A percentile compares a stretch with the other conserved stretches of the same genome.
These are phyloP conservation scores for Ara ararauna DNA, from an alignment of 2,797 vertebrate genomes.

Conservation along the genomic window DNA sequence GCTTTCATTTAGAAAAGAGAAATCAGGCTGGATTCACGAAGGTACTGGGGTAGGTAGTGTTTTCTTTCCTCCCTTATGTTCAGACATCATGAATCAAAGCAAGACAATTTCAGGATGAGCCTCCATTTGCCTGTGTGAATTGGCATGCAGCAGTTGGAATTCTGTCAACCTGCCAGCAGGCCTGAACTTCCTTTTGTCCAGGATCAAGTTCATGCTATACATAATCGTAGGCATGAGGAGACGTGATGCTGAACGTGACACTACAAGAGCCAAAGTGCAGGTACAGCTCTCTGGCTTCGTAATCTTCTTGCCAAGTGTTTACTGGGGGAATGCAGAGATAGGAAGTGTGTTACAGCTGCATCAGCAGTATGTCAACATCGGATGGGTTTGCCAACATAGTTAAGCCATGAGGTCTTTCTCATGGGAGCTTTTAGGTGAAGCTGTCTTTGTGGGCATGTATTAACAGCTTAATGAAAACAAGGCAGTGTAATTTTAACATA, in stretches of 20 bases:
- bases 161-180: neutral
- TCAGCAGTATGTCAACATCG: conserved; percentile 41
- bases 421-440: conserved; percentile 1
- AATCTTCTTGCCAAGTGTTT: neutral
- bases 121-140: neutral
- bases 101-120: neutral
- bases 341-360: accelerated
- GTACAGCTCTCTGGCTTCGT: neutral
- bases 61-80: neutral
- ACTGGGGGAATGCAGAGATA: neutral
- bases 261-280: neutral
- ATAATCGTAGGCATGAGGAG: neutral
- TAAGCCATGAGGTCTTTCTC: conserved; percentile 7
- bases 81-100: neutral
- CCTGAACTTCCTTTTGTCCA: neutral
- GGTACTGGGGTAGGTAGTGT: neutral
- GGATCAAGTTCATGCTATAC: neutral
- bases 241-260: accelerated
- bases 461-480: conserved; percentile 24
- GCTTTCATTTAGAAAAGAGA: neutral
- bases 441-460: neutral
- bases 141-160: neutral
- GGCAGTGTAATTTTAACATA: neutral
- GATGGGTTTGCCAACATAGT: conserved; percentile 6
- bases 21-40: neutral